Conservation (phyloP, 2,888 invertebrate species). For the Pollenia labialis region DNA sequence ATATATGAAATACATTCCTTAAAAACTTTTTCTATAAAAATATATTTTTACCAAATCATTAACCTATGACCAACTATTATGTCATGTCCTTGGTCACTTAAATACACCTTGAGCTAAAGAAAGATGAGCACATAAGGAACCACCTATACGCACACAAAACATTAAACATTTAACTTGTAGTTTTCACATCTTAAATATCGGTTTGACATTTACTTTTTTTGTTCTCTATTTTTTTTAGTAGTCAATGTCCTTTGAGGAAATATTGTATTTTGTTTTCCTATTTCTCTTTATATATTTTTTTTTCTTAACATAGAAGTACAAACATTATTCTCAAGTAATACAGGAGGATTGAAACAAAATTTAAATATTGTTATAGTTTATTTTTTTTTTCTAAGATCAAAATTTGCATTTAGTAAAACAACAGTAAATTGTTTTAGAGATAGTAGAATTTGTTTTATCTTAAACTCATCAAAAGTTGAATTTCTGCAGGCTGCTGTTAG, state of each 20-base stretch:
- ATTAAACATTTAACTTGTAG: conserved; percentile 58
- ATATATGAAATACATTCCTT: neutral
- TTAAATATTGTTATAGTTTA: conserved; percentile 43
- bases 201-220: conserved; percentile 19
- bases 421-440: neutral
- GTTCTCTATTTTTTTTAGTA: neutral
- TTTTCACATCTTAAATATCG: conserved; percentile 51
- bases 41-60: conserved; percentile 25
- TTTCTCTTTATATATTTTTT: conserved; percentile 11
- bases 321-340: neutral
- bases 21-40: neutral
- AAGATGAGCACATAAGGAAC: neutral
- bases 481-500: neutral
- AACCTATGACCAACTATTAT: conserved; percentile 58
- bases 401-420: conserved; percentile 29
- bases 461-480: neutral
- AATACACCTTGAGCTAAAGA: conserved; percentile 43
- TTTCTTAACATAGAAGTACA: neutral
- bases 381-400: neutral
- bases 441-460: neutral
- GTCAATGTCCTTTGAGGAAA: conserved; percentile 55
- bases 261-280: conserved; percentile 26
- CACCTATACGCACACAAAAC: conserved; percentile 25
- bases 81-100: conserved; percentile 67
- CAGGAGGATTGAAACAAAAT: conserved; percentile 37